These are phyloP conservation scores for Tholera decimalis DNA, from an alignment of 2,888 invertebrate species.

Conservation along the genomic window DNA sequence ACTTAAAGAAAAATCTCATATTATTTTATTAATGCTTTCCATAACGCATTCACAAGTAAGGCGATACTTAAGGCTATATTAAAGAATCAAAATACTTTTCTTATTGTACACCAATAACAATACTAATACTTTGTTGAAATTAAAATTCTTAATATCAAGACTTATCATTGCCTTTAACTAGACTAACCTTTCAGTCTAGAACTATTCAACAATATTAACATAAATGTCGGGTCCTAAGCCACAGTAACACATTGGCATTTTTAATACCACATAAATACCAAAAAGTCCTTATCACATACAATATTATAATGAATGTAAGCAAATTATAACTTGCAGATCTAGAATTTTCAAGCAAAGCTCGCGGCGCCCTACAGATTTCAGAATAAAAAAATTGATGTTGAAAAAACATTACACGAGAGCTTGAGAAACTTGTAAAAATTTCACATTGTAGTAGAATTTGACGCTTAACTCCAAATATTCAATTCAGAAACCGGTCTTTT, in stretches of 20 bases:
- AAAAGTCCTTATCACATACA: constrained; percentile 1
- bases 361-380: background rate
- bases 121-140: constrained; percentile 39
- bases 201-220: constrained; percentile 37
- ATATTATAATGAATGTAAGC: constrained; percentile 8
- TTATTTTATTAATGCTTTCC: background rate
- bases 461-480: background rate
- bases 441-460: background rate
- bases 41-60: background rate
- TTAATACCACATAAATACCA: constrained; percentile 6
- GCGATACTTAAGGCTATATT: background rate
- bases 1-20: background rate
- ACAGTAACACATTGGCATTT: constrained; percentile 34
- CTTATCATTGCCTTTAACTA: constrained; percentile 32
- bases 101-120: constrained; percentile 20
- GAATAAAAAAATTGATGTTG: background rate
- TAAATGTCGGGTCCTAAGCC: constrained; percentile 31
- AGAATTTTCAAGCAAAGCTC: background rate
- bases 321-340: background rate
- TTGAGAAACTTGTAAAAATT: background rate
- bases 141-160: constrained; percentile 25
- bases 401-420: background rate
- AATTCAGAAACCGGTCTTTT: background rate
- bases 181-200: constrained; percentile 36
- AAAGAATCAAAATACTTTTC: constrained; percentile 7